Evolutionary conservation across 1,140 invertebrate species (phyloP), one percentile per base, ranked within the genome.

Genomic region (Listronotus oregonensis): DNA sequence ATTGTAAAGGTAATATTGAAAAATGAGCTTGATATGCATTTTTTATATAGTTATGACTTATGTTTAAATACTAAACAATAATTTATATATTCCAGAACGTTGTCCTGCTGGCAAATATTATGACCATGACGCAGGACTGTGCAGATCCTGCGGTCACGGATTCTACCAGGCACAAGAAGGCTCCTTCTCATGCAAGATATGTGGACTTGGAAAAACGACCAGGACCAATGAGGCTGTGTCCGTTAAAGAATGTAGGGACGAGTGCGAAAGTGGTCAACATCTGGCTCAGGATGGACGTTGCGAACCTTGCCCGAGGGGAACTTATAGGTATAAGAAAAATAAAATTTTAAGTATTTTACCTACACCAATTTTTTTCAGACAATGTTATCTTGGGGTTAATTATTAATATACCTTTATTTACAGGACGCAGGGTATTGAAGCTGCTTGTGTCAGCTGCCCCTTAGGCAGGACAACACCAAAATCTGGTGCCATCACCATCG

Each of bases 161-260:
- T 95, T 95, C 78, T 98, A 91, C 78, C 96, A 98, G 77, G 87
- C 95, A 0, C 85, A 88, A 47, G 93, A 96, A 80, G 96, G 96
- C 0, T 89, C 94, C 42, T 98, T 98, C 81, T 85, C 87, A 7
- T 98, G 96, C 72, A 81, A 90, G 32, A 83, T 96, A 1, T 98
- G 96, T 77, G 92, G 93, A 3, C 83, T 95, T 54, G 96, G 95
- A 9, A 93, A 97, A 79, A 98, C 95, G 1, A 98, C 96, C 0
- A 83, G 95, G 47, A 95, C 93, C 5, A 89, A 89, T 8, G 94
- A 97, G 77, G 94, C 95, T 0, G 91, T 94, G 3, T 95, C 94
- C 0, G 84, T 85, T 61, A 89, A 90, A 75, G 93, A 95, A 80
- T 96, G 93, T 73, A 83, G 92, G 57, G 92, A 96, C 73, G 93